A percentile compares a stretch with the other conserved stretches of the same genome.
These are phyloP conservation scores for Galerucella nymphaeae DNA, from an alignment of 2,888 invertebrate species.

Conservation along the genomic window DNA sequence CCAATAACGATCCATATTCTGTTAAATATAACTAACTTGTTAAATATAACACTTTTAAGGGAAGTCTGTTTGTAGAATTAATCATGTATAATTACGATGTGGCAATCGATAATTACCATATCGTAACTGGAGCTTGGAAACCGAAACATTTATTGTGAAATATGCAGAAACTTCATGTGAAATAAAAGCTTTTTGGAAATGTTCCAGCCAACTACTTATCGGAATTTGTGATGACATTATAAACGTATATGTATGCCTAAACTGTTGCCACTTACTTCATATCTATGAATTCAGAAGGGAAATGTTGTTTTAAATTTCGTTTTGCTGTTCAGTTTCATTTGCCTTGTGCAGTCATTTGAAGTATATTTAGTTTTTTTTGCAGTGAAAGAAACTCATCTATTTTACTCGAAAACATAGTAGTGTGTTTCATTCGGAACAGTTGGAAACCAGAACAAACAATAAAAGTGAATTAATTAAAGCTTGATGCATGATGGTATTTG, in stretches of 20 bases:
- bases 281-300: neutral
- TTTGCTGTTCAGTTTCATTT: neutral
- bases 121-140: constrained; percentile 1
- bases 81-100: neutral
- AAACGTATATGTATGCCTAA: neutral
- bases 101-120: constrained; percentile 11
- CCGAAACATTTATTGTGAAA: constrained; percentile 2
- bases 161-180: constrained; percentile 1
- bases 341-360: neutral
- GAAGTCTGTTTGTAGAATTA: neutral
- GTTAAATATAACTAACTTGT: too few species aligned
- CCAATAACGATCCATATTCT: too few species aligned
- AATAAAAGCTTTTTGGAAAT: constrained; percentile 15
- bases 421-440: too few species aligned
- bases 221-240: neutral
- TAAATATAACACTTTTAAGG: neutral
- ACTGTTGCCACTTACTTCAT: neutral
- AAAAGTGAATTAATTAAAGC: too few species aligned
- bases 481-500: too few species aligned
- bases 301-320: neutral
- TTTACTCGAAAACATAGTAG: too few species aligned
- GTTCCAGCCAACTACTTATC: constrained; percentile 15
- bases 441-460: too few species aligned
- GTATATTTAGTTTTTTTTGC: neutral
- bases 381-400: neutral